Percentiles rank a stretch among this genome's conserved stretches.
phyloP scores from a whole-genome alignment of 2,888 invertebrate genomes.

The Drosophila quinaria region DNA sequence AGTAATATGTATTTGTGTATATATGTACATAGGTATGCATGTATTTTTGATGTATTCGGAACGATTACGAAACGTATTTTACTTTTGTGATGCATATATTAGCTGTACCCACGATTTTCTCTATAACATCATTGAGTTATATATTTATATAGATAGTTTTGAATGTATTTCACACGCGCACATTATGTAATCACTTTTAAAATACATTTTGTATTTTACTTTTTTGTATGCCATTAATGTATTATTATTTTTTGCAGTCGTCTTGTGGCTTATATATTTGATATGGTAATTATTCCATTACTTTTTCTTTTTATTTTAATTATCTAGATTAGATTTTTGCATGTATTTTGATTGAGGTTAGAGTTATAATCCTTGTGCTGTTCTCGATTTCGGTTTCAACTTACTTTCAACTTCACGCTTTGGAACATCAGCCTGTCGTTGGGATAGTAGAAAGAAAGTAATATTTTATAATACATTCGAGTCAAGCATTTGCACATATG shows the following conservation, averaged over 20 bases:
- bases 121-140: constrained; percentile 27
- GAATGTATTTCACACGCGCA: constrained; percentile 69
- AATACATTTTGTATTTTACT: constrained; percentile 22
- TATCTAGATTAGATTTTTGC: constrained; percentile 8
- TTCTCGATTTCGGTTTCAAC: constrained; percentile 85
- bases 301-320: not conserved
- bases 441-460: constrained; percentile 55
- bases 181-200: constrained; percentile 72
- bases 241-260: constrained; percentile 15
- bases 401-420: constrained; percentile 96
- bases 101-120: constrained; percentile 40
- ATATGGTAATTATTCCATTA: not conserved
- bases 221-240: constrained; percentile 3
- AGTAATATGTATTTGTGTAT: constrained; percentile 13
- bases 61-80: constrained; percentile 71
- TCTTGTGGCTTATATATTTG: constrained; percentile 10
- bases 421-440: constrained; percentile 91
- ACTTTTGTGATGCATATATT: constrained; percentile 37
- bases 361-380: constrained; percentile 67
- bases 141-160: constrained; percentile 21
- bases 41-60: constrained; percentile 41
- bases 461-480: constrained; percentile 25
- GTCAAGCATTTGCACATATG: constrained; percentile 12
- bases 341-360: constrained; percentile 66
- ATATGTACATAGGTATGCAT: constrained; percentile 16